phyloP scores from a whole-genome alignment of 2,113 vertebrate species.

The Kobus ellipsiprymnus region DNA sequence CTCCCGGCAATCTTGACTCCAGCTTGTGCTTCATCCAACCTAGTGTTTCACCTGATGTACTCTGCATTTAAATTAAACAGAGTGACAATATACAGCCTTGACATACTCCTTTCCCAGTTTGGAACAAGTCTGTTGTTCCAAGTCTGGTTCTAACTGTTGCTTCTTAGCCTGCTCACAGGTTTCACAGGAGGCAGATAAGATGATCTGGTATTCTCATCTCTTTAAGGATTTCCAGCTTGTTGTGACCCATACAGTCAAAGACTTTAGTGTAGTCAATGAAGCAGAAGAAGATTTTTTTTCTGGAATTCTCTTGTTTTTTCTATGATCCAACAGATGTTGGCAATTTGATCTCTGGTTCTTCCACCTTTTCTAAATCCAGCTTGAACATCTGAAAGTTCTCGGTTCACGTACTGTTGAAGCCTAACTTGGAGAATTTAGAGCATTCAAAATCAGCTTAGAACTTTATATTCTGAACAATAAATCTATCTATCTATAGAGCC shows the following conservation, averaged over 20 bases:
- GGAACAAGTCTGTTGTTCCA: background rate
- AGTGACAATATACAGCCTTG: background rate
- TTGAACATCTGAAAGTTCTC: background rate
- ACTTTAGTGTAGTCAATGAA: background rate
- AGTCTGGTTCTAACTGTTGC: background rate
- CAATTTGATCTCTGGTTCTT: background rate
- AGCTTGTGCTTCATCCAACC: background rate
- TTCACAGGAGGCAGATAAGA: background rate
- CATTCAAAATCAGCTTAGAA: background rate
- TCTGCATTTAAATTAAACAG: background rate
- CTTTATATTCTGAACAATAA: background rate
- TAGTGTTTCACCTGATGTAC: background rate
- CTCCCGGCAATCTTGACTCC: background rate
- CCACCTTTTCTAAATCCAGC: background rate
- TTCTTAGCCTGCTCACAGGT: background rate
- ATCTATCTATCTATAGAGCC: background rate
- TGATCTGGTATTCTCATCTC: background rate
- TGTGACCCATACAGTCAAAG: background rate
- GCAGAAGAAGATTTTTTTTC: background rate
- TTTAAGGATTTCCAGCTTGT: background rate
- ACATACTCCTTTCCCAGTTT: background rate
- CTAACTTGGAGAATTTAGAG: background rate
- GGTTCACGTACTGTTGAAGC: background rate
- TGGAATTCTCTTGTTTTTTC: background rate
- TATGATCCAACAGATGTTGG: background rate